A percentile compares a stretch with the other conserved stretches of the same genome.
Conservation (phyloP, 2,888 invertebrate species). For the Torymus aiolomorphi region DNA sequence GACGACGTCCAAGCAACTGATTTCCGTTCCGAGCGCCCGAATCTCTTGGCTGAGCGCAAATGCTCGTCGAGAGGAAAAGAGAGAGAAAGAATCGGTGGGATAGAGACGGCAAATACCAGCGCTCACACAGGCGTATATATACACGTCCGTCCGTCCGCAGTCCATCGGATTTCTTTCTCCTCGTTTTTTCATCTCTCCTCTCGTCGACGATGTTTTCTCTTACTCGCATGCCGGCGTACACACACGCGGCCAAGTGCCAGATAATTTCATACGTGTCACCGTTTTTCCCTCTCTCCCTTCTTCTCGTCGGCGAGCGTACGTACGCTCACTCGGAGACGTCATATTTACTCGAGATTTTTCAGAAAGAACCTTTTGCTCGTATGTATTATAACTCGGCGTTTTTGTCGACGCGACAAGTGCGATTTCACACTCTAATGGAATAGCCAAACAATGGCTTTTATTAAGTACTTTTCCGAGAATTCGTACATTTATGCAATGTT, state of each 20-base stretch:
- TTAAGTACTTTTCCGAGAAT: conserved; percentile 20
- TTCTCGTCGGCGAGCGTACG: conserved; percentile 6
- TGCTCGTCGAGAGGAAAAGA: too few relatives aligned
- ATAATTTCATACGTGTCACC: conserved; percentile 56
- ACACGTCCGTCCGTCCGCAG: background rate
- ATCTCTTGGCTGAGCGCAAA: conserved; percentile 55
- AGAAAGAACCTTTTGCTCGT: background rate
- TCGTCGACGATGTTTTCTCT: background rate
- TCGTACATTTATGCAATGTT: too few relatives aligned
- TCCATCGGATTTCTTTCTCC: conserved; percentile 3
- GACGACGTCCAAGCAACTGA: conserved; percentile 69
- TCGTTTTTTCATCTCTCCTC: background rate
- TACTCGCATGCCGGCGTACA: too few relatives aligned
- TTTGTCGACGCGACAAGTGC: conserved; percentile 32
- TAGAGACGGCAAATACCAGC: background rate
- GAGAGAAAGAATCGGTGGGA: background rate
- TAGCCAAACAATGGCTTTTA: conserved; percentile 31
- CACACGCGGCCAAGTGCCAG: conserved; percentile 44
- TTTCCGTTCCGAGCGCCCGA: conserved; percentile 59
- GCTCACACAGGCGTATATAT: background rate
- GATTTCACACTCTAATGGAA: conserved; percentile 42
- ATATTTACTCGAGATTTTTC: conserved; percentile 48
- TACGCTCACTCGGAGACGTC: conserved; percentile 18
- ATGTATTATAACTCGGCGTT: conserved; percentile 12
- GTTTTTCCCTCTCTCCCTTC: conserved; percentile 40